These are phyloP conservation scores for Sebastes elongatus DNA, from an alignment of 2,797 vertebrate genomes.

Conservation along the genomic window DNA sequence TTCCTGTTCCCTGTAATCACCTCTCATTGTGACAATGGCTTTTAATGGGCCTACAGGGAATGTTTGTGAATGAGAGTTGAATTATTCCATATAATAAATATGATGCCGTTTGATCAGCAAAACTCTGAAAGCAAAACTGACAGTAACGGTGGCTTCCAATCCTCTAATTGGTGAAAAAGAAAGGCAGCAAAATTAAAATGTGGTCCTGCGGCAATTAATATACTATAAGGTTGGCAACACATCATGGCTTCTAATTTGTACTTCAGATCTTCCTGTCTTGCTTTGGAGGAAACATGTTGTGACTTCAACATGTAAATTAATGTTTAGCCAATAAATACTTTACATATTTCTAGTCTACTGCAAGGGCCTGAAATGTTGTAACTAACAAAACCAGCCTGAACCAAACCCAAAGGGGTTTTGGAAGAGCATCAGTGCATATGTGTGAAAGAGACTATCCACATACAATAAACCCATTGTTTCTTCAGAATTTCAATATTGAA, in stretches of 20 bases:
- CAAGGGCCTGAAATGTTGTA: background rate
- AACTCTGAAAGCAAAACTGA: background rate
- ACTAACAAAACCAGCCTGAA: background rate
- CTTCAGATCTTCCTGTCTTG: background rate
- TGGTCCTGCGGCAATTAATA: background rate
- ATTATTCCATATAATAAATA: background rate
- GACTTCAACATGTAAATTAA: background rate
- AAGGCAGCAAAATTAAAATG: background rate
- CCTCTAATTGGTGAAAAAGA: background rate
- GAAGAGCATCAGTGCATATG: background rate
- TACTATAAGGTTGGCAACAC: background rate
- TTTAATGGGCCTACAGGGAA: background rate
- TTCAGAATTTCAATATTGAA: background rate
- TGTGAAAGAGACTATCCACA: background rate
- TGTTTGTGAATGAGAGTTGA: background rate
- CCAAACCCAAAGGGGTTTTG: background rate
- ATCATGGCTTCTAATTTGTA: background rate
- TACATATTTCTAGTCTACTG: background rate
- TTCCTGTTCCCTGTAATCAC: background rate
- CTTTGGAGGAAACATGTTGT: background rate
- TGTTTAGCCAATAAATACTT: background rate
- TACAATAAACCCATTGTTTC: background rate
- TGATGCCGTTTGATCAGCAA: background rate
- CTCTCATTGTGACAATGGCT: background rate
- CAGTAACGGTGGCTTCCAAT: background rate